Conservation (phyloP, 2,888 invertebrate genomes). For the Gymnosoma rotundatum region DNA sequence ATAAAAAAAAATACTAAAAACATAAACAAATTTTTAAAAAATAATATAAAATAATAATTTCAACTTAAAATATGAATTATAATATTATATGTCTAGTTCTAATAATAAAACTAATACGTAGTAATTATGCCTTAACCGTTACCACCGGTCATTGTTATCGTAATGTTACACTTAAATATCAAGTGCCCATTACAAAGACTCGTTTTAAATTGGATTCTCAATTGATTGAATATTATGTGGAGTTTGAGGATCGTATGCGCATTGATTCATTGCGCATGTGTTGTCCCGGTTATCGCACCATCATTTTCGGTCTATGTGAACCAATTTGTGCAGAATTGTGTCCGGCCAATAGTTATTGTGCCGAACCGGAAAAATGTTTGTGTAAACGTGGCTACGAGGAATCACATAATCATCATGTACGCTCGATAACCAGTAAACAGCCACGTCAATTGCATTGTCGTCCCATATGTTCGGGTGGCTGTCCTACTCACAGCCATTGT, state of each 20-base stretch:
- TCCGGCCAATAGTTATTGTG: conserved; percentile 74
- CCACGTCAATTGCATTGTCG: conserved; percentile 72
- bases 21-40: not conserved
- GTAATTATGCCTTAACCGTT: conserved; percentile 72
- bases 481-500: conserved; percentile 76
- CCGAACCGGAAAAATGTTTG: conserved; percentile 74
- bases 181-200: conserved; percentile 75
- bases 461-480: conserved; percentile 73
- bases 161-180: conserved; percentile 78
- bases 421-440: conserved; percentile 77
- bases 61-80: conserved; percentile 36
- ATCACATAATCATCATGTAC: conserved; percentile 82
- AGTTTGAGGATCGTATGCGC: conserved; percentile 77
- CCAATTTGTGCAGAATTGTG: conserved; percentile 80
- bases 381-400: conserved; percentile 72
- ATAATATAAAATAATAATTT: not conserved
- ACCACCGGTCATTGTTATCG: conserved; percentile 77
- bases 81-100: conserved; percentile 22
- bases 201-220: conserved; percentile 61
- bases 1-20: not conserved
- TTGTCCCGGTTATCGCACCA: conserved; percentile 77
- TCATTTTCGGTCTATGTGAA: conserved; percentile 79
- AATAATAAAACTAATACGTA: conserved; percentile 32
- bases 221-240: conserved; percentile 72
- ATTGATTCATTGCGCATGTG: conserved; percentile 77